Base-by-base conservation (phyloP, 2,888 invertebrate species). In the Nipponacmea schrenckii region DNA sequence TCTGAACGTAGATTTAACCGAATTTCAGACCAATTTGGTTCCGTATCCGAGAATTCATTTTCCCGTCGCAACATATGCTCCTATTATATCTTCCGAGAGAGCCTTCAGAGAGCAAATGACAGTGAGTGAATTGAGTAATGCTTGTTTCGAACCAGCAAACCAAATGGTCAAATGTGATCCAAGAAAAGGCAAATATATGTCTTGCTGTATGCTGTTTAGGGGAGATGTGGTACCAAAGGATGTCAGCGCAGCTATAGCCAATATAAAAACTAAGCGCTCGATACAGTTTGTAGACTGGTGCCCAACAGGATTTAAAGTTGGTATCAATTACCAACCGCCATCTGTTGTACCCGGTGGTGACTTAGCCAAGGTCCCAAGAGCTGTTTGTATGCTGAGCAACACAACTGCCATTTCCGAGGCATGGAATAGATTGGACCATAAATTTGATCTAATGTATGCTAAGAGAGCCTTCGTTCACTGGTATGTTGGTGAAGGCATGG, bases 1-100 rank as follows among this genome's bases (percentile, higher is more conserved):
- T 70, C 83, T 90, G 20, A 91, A 91, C 77, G 91, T 91, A n/a
- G 91, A 90, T 79, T 80, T 90, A 75, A 91, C 90, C 3, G 91
- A 90, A 81, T 91, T 90, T 83, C 90, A 90, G 84, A 89, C 89
- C 65, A 89, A 89, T 77, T 80, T 89, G 79, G 89, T 88, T 20
- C 86, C 86, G 0, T 86, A 86, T 72, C 86, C 86, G 67, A 79
- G 84, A 71, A 96, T 97, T 80, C 96, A 97, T 88, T 96, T 95
- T 88, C 95, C 96, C 0, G 88, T 96, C 64, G 90, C 75, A 94
- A 91, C 96, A 12, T 96, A 96, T 88, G 95, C 96, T 27, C 96
- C 96, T n/a, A 95, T 96, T 85, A 95, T 96, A 90, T 95, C 95
- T 0, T 95, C 96, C 74, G 96, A 96, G 90, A 96, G 96, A 90